Evolutionary conservation across 2,113 vertebrate genomes (phyloP).

Genomic region (Crocuta crocuta): DNA sequence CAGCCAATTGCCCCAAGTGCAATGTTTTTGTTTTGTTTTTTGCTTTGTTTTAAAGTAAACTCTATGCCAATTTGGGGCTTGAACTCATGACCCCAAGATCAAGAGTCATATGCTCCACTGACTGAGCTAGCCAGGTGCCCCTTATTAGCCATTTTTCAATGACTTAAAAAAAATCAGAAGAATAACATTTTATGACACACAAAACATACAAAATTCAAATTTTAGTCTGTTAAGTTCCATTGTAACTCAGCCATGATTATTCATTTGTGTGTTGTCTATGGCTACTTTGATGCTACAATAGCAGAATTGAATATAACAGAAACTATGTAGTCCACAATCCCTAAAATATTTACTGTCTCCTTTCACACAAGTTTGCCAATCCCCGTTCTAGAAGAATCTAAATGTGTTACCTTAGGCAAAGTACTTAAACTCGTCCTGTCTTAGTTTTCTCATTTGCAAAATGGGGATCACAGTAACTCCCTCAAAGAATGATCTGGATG

Average conservation of each 20-base stretch:
- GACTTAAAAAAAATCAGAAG: neutral
- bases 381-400: neutral
- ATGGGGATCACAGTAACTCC: neutral
- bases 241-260: neutral
- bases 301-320: neutral
- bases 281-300: neutral
- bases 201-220: constrained; percentile 26
- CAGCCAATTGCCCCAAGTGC: neutral
- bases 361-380: neutral
- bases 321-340: neutral
- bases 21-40: neutral
- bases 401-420: neutral
- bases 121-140: too few species aligned
- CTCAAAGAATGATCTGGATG: neutral
- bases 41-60: neutral
- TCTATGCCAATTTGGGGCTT: too few species aligned
- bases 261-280: neutral
- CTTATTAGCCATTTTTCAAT: neutral
- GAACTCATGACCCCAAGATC: too few species aligned
- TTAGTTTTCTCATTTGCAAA: constrained; percentile 23
- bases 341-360: neutral
- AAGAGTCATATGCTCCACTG: too few species aligned
- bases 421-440: neutral
- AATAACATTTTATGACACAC: neutral
- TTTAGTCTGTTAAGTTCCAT: neutral